Evolutionary conservation across 2,888 invertebrate species (phyloP).

Genomic region (Petrophora chlorosata): DNA sequence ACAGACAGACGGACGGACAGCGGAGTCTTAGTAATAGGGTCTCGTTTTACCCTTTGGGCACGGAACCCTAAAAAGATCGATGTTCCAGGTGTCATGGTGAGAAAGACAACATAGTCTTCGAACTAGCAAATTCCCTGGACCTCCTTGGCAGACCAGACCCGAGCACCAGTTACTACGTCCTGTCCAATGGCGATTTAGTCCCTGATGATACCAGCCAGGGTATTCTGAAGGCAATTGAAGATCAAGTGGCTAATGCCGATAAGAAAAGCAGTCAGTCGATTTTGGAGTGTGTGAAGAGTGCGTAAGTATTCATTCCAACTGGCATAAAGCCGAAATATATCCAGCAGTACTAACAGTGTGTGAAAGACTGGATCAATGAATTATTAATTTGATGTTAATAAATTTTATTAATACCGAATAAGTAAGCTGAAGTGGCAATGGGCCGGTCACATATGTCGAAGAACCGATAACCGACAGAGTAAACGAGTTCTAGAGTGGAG

Average conservation of each 20-base stretch:
- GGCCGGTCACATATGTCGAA: too few relatives aligned
- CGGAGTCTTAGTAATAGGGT: too few relatives aligned
- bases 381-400: neutral
- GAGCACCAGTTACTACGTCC: conserved; percentile 55
- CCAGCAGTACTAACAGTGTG: too few relatives aligned
- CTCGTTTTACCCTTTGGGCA: too few relatives aligned
- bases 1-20: too few relatives aligned
- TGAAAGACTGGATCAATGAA: too few relatives aligned
- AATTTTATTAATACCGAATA: too few relatives aligned
- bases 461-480: too few relatives aligned
- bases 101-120: conserved; percentile 83
- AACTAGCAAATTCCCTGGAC: conserved; percentile 76
- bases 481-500: too few relatives aligned
- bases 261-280: conserved; percentile 60
- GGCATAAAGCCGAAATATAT: neutral
- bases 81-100: conserved; percentile 86
- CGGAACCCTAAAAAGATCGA: neutral
- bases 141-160: conserved; percentile 62
- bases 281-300: conserved; percentile 55
- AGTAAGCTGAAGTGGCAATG: too few relatives aligned
- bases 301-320: conserved; percentile 40
- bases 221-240: conserved; percentile 50
- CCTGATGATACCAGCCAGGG: conserved; percentile 45
- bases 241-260: conserved; percentile 55
- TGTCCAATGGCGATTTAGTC: conserved; percentile 63